Conservation (phyloP, 2,113 vertebrate species). For the Melanerpes formicivorus region DNA sequence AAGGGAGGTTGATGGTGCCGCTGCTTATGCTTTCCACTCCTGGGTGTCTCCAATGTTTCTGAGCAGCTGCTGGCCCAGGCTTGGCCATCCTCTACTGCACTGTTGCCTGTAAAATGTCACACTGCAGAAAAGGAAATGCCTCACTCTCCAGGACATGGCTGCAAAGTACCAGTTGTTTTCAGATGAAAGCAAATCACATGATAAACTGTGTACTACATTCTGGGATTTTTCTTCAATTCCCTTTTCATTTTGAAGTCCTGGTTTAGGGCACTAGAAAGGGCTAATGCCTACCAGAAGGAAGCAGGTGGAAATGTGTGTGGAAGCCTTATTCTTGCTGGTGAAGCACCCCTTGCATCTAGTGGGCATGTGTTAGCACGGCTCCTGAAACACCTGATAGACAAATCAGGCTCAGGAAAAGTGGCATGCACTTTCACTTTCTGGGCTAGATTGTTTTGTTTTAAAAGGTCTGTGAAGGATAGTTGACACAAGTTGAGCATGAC, state of each 20-base stretch:
- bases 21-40: background rate
- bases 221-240: background rate
- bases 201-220: background rate
- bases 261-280: background rate
- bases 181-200: background rate
- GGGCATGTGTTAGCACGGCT: background rate
- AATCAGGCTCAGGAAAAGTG: background rate
- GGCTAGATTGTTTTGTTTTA: conserved; percentile 13
- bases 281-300: background rate
- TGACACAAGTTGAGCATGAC: background rate
- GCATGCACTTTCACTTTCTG: background rate
- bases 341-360: background rate
- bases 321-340: background rate
- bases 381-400: background rate
- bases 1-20: background rate
- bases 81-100: background rate
- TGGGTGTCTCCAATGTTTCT: background rate
- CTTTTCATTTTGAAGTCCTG: background rate
- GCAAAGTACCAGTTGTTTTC: background rate
- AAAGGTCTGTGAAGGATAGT: background rate
- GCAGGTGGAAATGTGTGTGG: background rate
- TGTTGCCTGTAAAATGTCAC: background rate
- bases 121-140: background rate
- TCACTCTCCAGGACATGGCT: background rate
- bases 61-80: background rate